A percentile compares a stretch with the other conserved stretches of the same genome.
These are phyloP conservation scores for Bradypus variegatus DNA, from an alignment of 2,797 vertebrate species.

Conservation along the genomic window DNA sequence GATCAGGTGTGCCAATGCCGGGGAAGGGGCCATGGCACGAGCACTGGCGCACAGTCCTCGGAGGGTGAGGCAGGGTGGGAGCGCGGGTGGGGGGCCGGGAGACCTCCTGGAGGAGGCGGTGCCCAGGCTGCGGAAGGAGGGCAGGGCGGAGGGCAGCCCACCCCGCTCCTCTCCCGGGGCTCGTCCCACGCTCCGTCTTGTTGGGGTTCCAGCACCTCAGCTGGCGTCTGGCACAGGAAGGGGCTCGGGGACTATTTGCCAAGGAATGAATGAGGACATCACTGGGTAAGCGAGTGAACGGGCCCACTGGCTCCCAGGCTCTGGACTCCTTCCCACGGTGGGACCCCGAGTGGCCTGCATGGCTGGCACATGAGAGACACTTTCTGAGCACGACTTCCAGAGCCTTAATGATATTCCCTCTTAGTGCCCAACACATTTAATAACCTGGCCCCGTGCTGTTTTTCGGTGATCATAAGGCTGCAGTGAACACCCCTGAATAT, in stretches of 20 bases:
- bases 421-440: accelerated
- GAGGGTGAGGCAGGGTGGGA: accelerated
- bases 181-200: too few species aligned
- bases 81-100: accelerated
- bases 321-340: neutral
- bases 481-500: neutral
- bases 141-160: accelerated
- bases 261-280: neutral
- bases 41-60: accelerated
- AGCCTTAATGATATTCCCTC: accelerated
- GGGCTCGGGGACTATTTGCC: neutral
- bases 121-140: neutral
- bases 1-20: too few species aligned
- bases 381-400: accelerated
- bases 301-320: neutral
- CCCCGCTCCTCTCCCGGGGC: too few species aligned
- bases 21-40: too few species aligned
- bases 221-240: neutral
- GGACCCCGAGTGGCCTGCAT: accelerated
- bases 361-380: neutral
- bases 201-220: neutral
- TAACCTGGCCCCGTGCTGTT: neutral
- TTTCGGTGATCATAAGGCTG: neutral
- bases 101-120: neutral
- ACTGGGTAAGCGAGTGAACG: neutral